Percentiles rank a stretch among this genome's conserved stretches.
These are phyloP conservation scores for Spilosoma lubricipeda DNA, from an alignment of 2,888 invertebrate species.

Conservation along the genomic window DNA sequence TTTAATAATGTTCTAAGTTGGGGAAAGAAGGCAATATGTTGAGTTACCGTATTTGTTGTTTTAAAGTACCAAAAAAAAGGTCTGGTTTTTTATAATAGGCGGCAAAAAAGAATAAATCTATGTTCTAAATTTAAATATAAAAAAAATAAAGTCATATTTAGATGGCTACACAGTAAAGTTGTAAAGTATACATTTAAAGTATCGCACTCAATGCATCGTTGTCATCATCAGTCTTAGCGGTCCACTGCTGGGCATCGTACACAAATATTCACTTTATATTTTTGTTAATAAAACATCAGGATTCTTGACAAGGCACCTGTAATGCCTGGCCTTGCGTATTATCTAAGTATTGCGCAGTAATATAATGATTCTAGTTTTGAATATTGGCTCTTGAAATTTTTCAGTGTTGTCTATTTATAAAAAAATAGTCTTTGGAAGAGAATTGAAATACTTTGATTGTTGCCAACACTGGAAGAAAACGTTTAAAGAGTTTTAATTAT, in stretches of 20 bases:
- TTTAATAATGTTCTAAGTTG: no score
- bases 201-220: no score
- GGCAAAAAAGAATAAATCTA: not conserved
- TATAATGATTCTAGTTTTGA: conserved; percentile 37
- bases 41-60: not conserved
- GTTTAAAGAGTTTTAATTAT: conserved; percentile 8
- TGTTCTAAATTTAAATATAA: not conserved
- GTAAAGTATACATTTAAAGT: not conserved
- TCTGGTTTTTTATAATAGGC: not conserved
- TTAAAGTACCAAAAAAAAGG: not conserved
- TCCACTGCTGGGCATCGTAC: not conserved
- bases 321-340: conserved; percentile 47
- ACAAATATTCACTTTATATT: not conserved
- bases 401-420: conserved; percentile 34
- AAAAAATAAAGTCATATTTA: not conserved
- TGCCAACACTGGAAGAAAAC: not conserved
- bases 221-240: no score
- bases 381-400: conserved; percentile 30
- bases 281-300: conserved; percentile 23
- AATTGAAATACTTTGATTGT: conserved; percentile 32
- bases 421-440: conserved; percentile 34
- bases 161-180: not conserved
- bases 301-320: conserved; percentile 35
- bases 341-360: conserved; percentile 54
- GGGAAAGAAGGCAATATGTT: no score